Conservation (phyloP, 1,140 invertebrate genomes). For the Pararge aegeria region DNA sequence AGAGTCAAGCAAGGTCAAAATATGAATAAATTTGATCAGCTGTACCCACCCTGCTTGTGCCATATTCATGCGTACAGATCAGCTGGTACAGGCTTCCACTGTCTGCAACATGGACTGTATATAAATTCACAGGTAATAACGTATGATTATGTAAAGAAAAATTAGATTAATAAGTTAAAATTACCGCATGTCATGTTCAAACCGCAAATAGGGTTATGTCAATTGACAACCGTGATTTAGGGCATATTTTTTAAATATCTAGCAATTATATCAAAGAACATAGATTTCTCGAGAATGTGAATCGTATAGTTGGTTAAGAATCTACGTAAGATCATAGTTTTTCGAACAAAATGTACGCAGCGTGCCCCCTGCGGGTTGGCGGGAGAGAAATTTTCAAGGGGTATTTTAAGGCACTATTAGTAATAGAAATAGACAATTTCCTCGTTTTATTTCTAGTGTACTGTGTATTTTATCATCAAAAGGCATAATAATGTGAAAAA, state of each 20-base stretch:
- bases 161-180: constrained; percentile 52
- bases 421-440: constrained; percentile 32
- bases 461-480: constrained; percentile 41
- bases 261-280: constrained; percentile 30
- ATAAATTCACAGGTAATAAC: constrained; percentile 29
- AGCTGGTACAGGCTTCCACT: constrained; percentile 43
- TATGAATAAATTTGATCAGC: constrained; percentile 31
- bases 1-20: constrained; percentile 51
- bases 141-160: constrained; percentile 26
- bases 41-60: constrained; percentile 70
- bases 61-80: constrained; percentile 50
- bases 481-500: constrained; percentile 43
- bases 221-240: constrained; percentile 66
- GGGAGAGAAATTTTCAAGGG: constrained; percentile 64
- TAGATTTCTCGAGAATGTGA: constrained; percentile 25
- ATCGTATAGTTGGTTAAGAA: constrained; percentile 32
- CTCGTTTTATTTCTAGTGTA: constrained; percentile 40
- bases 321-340: constrained; percentile 34
- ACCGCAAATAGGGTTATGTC: constrained; percentile 77
- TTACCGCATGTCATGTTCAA: constrained; percentile 76
- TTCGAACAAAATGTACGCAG: constrained; percentile 42
- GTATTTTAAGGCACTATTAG: constrained; percentile 39
- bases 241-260: constrained; percentile 40
- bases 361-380: constrained; percentile 75
- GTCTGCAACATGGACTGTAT: constrained; percentile 49